phyloP scores from a whole-genome alignment of 2,113 vertebrate species.

The Sphyrna mokarran region DNA sequence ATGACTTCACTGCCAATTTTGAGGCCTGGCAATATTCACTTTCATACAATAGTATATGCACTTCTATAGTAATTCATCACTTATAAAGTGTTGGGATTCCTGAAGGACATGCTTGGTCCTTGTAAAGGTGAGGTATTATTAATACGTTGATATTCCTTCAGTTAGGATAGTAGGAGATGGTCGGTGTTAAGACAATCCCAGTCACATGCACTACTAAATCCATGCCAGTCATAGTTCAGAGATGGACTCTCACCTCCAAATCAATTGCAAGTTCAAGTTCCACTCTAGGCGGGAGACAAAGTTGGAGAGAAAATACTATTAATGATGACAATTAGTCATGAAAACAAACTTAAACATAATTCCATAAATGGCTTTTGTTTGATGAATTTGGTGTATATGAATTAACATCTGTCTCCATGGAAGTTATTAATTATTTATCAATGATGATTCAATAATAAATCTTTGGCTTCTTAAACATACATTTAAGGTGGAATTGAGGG shows the following conservation, averaged over 20 bases:
- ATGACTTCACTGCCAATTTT: background rate
- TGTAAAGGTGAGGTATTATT: background rate
- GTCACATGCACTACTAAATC: background rate
- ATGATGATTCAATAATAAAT: no score
- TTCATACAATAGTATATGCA: constrained; percentile 10
- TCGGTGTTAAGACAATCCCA: background rate
- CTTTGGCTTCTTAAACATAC: no score
- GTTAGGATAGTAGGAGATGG: background rate
- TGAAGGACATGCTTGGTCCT: background rate
- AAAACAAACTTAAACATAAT: no score
- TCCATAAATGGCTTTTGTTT: no score
- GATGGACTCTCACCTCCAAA: background rate
- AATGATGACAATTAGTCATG: no score
- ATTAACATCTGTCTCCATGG: no score
- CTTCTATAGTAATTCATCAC: background rate
- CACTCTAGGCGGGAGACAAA: no score
- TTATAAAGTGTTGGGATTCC: background rate
- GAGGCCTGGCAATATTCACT: background rate
- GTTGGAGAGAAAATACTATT: no score
- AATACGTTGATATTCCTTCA: background rate
- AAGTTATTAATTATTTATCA: no score
- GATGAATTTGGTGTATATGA: no score
- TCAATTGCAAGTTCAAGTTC: background rate
- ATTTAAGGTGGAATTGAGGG: no score
- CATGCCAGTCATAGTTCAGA: background rate